Evolutionary conservation across 2,113 vertebrate genomes (phyloP).

Genomic region (Leptobrachium leishanense): DNA sequence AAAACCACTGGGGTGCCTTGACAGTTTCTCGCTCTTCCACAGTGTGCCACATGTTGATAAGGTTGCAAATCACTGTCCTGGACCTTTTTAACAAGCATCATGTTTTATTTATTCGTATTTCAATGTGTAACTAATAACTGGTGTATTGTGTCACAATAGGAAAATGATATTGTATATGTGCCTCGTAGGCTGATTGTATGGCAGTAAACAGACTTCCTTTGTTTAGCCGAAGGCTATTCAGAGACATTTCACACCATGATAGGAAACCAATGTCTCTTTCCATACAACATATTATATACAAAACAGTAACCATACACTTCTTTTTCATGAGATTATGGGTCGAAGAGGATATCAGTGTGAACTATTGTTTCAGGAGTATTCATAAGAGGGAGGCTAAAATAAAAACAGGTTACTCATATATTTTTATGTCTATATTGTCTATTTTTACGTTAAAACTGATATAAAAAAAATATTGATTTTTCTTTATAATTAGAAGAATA

Average conservation of each 20-base stretch:
- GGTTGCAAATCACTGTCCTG: too few species aligned
- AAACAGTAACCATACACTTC: background rate
- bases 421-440: too few species aligned
- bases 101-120: background rate
- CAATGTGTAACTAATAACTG: background rate
- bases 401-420: too few species aligned
- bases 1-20: too few species aligned
- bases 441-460: too few species aligned
- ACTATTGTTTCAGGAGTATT: background rate
- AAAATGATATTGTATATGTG: background rate
- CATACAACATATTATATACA: background rate
- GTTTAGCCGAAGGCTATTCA: background rate
- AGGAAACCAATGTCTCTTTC: background rate
- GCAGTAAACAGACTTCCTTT: slow-evolving; percentile 5
- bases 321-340: background rate
- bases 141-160: background rate
- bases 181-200: background rate
- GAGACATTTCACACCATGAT: slow-evolving; percentile 1
- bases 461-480: too few species aligned
- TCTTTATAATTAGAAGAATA: too few species aligned
- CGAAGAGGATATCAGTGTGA: background rate
- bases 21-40: too few species aligned
- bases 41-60: too few species aligned
- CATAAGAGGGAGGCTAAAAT: too few species aligned
- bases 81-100: too few species aligned